Conservation (phyloP, 2,888 invertebrate species). For the Agrilus biguttatus region DNA sequence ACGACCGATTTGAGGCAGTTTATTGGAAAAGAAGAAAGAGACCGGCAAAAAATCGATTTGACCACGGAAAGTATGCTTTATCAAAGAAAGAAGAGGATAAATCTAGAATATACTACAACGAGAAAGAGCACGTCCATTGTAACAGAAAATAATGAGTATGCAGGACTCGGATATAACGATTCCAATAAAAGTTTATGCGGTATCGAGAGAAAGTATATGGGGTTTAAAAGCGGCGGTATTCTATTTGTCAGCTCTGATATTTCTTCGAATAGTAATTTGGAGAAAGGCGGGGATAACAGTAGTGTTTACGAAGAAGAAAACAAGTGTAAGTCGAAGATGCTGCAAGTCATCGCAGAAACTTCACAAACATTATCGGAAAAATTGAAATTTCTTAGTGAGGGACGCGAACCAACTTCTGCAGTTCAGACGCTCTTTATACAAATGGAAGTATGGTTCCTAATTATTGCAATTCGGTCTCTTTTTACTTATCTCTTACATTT, state of each 20-base stretch:
- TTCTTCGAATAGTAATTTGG: conserved; percentile 3
- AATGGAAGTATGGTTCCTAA: conserved; percentile 33
- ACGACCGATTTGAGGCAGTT: no score
- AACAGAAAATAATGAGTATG: no score
- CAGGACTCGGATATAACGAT: no score
- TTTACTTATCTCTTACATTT: conserved; percentile 1
- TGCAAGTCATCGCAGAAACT: conserved; percentile 26
- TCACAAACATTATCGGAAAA: conserved; percentile 39
- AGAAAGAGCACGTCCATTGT: conserved; percentile 1
- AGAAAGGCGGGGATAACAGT: background rate
- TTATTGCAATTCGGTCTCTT: background rate
- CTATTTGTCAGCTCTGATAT: conserved; percentile 22
- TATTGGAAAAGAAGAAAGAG: no score
- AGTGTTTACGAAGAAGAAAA: background rate
- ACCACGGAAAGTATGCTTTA: no score
- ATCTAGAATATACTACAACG: background rate
- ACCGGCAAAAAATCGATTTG: no score
- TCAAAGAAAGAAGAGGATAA: no score
- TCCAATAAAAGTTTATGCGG: no score
- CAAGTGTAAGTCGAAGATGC: conserved; percentile 1
- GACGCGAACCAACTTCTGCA: conserved; percentile 37
- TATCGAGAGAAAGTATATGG: conserved; percentile 12
- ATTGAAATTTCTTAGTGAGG: conserved; percentile 41
- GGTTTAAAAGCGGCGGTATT: conserved; percentile 29
- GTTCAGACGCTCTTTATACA: conserved; percentile 47